A percentile compares a stretch with the other conserved stretches of the same genome.
phyloP scores from a whole-genome alignment of 23 tunicate species.

The Trididemnum miniatum region DNA sequence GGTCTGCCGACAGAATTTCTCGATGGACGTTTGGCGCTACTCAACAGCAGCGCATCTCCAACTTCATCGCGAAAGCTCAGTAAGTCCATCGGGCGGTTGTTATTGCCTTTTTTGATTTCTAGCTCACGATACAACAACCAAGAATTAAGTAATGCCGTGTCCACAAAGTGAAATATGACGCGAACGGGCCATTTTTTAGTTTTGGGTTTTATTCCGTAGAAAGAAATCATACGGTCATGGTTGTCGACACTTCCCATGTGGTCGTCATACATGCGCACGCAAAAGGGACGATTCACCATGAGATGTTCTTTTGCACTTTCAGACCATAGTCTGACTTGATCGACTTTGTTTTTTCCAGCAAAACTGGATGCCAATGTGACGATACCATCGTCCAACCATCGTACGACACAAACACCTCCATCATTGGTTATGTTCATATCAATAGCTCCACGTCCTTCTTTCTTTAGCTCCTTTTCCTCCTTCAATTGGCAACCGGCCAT shows the following conservation, averaged over 20 bases:
- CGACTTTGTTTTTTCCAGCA: not conserved
- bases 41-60: not conserved
- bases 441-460: not conserved
- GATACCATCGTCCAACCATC: conserved; percentile 3
- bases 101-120: not conserved
- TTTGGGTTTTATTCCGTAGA: conserved; percentile 7
- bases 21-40: not conserved
- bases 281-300: conserved; percentile 1
- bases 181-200: conserved; percentile 5
- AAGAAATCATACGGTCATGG: not conserved
- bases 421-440: not conserved
- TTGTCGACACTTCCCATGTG: conserved; percentile 11
- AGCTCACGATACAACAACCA: conserved; percentile 1
- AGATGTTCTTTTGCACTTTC: conserved; percentile 14
- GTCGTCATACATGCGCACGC: not conserved
- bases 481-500: not conserved
- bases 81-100: not conserved
- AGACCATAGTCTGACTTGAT: conserved; percentile 4
- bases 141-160: conserved; percentile 3
- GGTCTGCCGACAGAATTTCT: conserved; percentile 4
- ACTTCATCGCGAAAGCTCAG: conserved; percentile 14
- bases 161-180: conserved; percentile 2
- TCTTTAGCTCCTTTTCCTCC: conserved; percentile 7
- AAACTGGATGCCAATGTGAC: conserved; percentile 11
- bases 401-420: not conserved